Evolutionary conservation across 2,797 vertebrate species (phyloP), one percentile per base, ranked within the genome.

Genomic region (Schizothorax lantsangensis): DNA sequence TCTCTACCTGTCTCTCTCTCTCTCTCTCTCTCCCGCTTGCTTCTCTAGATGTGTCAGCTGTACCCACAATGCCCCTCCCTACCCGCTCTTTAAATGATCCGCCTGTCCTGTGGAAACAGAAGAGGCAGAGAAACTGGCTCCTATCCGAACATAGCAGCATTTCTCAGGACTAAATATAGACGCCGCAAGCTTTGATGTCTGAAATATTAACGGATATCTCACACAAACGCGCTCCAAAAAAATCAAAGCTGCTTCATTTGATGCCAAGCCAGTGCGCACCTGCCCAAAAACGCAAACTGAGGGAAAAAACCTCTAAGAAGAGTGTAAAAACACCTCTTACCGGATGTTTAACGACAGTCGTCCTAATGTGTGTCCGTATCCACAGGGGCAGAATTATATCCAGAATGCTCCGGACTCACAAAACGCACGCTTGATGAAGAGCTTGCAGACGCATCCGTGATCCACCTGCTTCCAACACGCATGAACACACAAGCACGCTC

Each of bases 381-480:
- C 94, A 93, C 89, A 26, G 15, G 66, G 85, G 79, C 86, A 89
- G 89, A 92, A 94, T 95, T 95, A 95, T 95, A 96, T 96, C 95
- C 96, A 94, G 94, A 93, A 92, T 93, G 92, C 94, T 93, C 72
- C 85, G 93, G 84, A 85, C 45, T 86, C 54, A 49, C 54, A 83
- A 71, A 77, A 66, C 74, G 38, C 21, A 86, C 33, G 57, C 73
- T 72, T 81, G 86, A 87, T 68, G 30, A 81, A 73, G 40, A 88
- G 62, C 79, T 84, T 45, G 23, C 36, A 79, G 75, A 73, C 36
- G 43, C 92, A 93, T 94, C 94, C 93, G 84, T 92, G 93, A 92
- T 87, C 92, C 91, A 84, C 91, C 92, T 93, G 93, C 90, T 91
- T 91, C 86, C 26, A 87, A 92, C 87, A 88, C 90, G 90, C 92